phyloP scores from a whole-genome alignment of 2,113 vertebrate genomes.

The Thermophis baileyi region DNA sequence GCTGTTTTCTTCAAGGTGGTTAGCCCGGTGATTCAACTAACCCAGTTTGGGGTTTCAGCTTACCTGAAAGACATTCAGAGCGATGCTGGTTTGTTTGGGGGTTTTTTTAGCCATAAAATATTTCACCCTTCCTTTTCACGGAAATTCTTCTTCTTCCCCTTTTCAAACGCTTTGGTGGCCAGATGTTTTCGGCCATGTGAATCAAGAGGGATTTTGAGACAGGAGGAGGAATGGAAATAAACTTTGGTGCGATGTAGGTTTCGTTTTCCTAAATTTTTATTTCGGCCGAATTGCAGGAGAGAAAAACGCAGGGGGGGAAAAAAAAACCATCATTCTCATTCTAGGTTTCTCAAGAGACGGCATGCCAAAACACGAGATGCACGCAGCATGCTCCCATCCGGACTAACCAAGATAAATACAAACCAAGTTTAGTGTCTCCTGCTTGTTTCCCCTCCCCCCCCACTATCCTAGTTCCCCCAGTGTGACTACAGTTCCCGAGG shows the following conservation, averaged over 20 bases:
- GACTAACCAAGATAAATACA: no score
- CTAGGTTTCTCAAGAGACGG: no score
- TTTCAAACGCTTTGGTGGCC: background rate
- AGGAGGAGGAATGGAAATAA: background rate
- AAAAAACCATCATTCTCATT: no score
- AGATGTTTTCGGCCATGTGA: background rate
- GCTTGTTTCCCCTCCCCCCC: no score
- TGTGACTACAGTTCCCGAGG: background rate
- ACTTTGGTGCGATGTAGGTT: background rate
- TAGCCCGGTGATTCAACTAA: background rate
- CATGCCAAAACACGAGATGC: no score
- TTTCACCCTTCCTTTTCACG: background rate
- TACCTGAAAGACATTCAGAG: background rate
- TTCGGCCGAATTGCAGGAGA: background rate
- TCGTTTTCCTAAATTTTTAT: background rate
- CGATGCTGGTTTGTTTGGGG: background rate
- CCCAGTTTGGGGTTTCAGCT: background rate
- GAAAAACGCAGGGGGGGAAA: no score
- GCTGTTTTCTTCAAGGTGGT: background rate
- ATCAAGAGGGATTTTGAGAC: background rate
- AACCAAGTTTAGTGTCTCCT: no score
- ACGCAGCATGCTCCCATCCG: no score
- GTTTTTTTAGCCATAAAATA: background rate
- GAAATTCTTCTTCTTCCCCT: background rate
- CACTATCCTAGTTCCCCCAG: no score